phyloP scores from a whole-genome alignment of 2,888 invertebrate species.

The Parnassius smintheus region DNA sequence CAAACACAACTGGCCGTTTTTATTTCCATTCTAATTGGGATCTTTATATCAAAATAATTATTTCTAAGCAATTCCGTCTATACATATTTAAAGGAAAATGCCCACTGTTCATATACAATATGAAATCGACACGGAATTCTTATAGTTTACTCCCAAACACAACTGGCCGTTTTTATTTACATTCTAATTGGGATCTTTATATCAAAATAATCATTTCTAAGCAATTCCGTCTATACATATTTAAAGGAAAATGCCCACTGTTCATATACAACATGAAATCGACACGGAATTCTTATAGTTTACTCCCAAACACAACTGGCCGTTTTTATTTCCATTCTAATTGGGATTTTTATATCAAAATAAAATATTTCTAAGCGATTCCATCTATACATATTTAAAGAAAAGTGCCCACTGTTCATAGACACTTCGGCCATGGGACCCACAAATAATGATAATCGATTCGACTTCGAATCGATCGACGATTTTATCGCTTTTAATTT shows the following conservation, averaged over 20 bases:
- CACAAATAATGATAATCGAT: too few relatives aligned
- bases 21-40: slow-evolving; percentile 13
- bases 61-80: slow-evolving; percentile 6
- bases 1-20: slow-evolving; percentile 4
- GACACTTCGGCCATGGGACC: too few relatives aligned
- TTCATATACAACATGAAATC: too few relatives aligned
- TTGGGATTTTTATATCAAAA: slow-evolving; percentile 18
- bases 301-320: background rate
- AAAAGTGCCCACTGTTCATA: too few relatives aligned
- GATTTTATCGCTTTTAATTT: too few relatives aligned
- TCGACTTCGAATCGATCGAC: too few relatives aligned
- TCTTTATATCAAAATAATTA: slow-evolving; percentile 20
- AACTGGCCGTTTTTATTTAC: slow-evolving; percentile 9
- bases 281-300: background rate
- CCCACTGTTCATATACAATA: too few relatives aligned
- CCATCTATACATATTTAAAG: too few relatives aligned
- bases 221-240: slow-evolving; percentile 6
- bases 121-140: background rate
- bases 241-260: too few relatives aligned
- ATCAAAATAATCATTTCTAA: slow-evolving; percentile 17
- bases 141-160: background rate
- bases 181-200: slow-evolving; percentile 14
- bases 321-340: slow-evolving; percentile 16
- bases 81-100: background rate
- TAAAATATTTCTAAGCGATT: slow-evolving; percentile 15